Evolutionary conservation across 2,113 vertebrate species (phyloP).

Genomic region (Elanoides forficatus): DNA sequence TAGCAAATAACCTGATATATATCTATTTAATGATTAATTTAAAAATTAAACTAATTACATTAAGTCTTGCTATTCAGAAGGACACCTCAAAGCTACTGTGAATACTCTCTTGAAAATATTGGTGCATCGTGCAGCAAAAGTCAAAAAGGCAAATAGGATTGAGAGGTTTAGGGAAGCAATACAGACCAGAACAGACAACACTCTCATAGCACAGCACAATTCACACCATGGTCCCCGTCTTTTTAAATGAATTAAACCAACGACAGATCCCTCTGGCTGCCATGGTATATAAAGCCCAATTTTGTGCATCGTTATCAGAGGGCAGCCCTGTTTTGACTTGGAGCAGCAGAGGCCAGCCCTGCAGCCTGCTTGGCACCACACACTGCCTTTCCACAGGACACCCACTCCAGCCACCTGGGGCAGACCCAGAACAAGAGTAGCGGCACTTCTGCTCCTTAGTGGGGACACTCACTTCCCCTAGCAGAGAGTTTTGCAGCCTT

Average conservation of each 20-base stretch:
- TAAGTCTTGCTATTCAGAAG: background rate
- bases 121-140: background rate
- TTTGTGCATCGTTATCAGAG: background rate
- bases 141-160: background rate
- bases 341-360: background rate
- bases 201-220: background rate
- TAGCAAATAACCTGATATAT: background rate
- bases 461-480: background rate
- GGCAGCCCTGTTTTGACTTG: background rate
- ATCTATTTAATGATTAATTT: background rate
- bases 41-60: background rate
- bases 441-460: background rate
- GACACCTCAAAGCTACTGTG: background rate
- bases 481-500: background rate
- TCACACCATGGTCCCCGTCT: too few relatives aligned
- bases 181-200: background rate
- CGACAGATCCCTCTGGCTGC: background rate
- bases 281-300: background rate
- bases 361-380: background rate
- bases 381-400: fast-evolving
- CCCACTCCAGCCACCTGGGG: background rate
- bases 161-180: background rate
- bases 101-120: background rate
- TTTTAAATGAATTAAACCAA: background rate
- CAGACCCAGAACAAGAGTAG: background rate